phyloP scores from a whole-genome alignment of 2,113 vertebrate species.

The Spea multiplicata region DNA sequence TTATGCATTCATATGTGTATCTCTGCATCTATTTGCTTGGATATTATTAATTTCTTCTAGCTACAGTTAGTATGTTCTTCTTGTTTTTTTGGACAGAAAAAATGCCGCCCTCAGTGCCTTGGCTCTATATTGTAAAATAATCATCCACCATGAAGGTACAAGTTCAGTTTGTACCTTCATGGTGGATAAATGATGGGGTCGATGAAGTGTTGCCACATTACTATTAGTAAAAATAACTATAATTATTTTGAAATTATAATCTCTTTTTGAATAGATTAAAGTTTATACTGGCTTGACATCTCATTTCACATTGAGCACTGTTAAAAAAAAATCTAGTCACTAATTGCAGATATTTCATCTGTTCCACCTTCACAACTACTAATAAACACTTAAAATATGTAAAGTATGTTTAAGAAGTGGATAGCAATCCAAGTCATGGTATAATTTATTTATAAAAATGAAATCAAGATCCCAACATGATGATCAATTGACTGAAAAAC shows the following conservation, averaged over 20 bases:
- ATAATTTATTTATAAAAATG: constrained; percentile 1
- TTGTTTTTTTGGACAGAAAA: not conserved
- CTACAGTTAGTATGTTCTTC: not conserved
- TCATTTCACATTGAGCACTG: constrained; percentile 21
- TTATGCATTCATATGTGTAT: too few relatives aligned
- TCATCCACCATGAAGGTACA: too few relatives aligned
- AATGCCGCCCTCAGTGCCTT: not conserved
- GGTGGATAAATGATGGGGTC: constrained; percentile 24
- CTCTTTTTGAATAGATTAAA: constrained; percentile 8
- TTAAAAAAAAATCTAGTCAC: constrained; percentile 23
- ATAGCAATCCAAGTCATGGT: not conserved
- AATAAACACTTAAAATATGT: constrained; percentile 40
- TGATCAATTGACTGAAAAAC: too few relatives aligned
- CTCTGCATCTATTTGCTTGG: too few relatives aligned
- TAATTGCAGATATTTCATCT: constrained; percentile 40
- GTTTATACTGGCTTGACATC: constrained; percentile 30
- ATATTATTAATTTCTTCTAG: too few relatives aligned
- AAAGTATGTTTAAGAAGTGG: constrained; percentile 16
- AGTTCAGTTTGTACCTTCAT: constrained; percentile 27
- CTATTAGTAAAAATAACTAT: constrained; percentile 40
- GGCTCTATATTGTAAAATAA: not conserved
- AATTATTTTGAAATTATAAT: constrained; percentile 40
- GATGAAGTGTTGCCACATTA: constrained; percentile 27
- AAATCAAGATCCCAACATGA: not conserved
- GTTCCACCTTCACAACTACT: constrained; percentile 25